Percentiles rank a stretch among this genome's conserved stretches.
Conservation (phyloP, 2,888 invertebrate species). For the Drosophila bunnanda region DNA sequence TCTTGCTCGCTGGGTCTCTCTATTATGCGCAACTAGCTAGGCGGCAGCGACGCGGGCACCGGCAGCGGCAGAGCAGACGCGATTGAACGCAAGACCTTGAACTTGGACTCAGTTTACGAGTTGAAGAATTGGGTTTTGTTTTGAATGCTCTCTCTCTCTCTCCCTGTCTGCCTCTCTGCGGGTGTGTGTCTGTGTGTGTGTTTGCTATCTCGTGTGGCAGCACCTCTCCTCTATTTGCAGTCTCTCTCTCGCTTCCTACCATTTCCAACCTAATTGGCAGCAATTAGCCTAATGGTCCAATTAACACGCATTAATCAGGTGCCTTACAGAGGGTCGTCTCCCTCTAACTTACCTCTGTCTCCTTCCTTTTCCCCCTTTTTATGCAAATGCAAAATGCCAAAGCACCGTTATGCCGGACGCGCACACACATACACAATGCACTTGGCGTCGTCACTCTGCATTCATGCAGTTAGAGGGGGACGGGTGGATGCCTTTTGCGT, state of each 20-base stretch:
- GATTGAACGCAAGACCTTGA: constrained; percentile 80
- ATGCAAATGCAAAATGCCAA: constrained; percentile 33
- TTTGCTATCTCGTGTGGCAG: background rate
- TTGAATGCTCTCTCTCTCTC: constrained; percentile 49
- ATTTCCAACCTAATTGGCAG: constrained; percentile 29
- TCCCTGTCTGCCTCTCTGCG: background rate
- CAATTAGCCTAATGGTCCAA: constrained; percentile 51
- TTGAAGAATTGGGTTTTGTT: constrained; percentile 72
- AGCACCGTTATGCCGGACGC: constrained; percentile 27
- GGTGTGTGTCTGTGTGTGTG: constrained; percentile 2
- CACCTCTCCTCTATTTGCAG: constrained; percentile 17
- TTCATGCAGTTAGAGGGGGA: background rate
- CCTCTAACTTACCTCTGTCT: background rate
- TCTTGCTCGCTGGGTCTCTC: constrained; percentile 41
- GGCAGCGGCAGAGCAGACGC: constrained; percentile 51
- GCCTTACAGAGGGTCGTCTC: constrained; percentile 2
- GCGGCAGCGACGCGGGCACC: constrained; percentile 22
- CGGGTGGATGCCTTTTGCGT: constrained; percentile 42
- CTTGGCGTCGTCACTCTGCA: background rate
- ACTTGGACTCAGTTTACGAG: constrained; percentile 81
- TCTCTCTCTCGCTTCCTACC: constrained; percentile 1
- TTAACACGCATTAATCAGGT: constrained; percentile 47
- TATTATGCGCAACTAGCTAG: constrained; percentile 62
- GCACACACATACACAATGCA: constrained; percentile 16
- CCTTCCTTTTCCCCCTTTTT: background rate